Conservation (phyloP, 2,888 invertebrate genomes). For the Drosophila longiperda region DNA sequence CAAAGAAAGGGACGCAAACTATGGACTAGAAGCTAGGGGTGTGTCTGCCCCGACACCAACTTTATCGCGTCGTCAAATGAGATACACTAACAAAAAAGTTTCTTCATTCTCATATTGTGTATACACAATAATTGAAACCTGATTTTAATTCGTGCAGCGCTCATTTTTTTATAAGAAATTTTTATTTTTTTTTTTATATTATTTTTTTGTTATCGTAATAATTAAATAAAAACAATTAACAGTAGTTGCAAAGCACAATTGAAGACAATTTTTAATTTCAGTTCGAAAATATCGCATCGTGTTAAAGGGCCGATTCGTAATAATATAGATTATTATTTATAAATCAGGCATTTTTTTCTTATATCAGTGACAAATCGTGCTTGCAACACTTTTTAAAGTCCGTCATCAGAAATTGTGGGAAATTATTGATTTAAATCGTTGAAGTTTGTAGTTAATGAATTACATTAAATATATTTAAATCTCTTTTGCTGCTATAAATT, state of each 20-base stretch:
- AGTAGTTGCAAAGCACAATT: neutral
- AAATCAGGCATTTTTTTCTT: neutral
- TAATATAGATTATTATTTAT: neutral
- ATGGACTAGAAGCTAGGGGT: neutral
- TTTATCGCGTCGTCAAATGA: neutral
- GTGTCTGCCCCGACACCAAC: slow-evolving; percentile 6
- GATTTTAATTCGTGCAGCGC: neutral
- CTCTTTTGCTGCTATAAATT: too few species aligned
- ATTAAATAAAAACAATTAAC: neutral
- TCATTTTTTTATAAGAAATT: neutral
- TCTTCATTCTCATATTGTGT: neutral
- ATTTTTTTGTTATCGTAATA: neutral
- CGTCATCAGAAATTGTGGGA: neutral
- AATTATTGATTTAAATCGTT: neutral
- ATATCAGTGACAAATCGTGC: neutral
- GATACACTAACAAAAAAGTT: neutral
- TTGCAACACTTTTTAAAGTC: neutral
- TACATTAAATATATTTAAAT: too few species aligned
- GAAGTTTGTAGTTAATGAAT: neutral
- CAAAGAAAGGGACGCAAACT: neutral
- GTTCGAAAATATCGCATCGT: neutral
- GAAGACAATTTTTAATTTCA: neutral
- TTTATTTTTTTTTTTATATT: too few species aligned
- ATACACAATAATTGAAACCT: neutral
- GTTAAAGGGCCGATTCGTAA: neutral